phyloP scores from a whole-genome alignment of 2,113 vertebrate species.

The Aleadryas rufinucha region DNA sequence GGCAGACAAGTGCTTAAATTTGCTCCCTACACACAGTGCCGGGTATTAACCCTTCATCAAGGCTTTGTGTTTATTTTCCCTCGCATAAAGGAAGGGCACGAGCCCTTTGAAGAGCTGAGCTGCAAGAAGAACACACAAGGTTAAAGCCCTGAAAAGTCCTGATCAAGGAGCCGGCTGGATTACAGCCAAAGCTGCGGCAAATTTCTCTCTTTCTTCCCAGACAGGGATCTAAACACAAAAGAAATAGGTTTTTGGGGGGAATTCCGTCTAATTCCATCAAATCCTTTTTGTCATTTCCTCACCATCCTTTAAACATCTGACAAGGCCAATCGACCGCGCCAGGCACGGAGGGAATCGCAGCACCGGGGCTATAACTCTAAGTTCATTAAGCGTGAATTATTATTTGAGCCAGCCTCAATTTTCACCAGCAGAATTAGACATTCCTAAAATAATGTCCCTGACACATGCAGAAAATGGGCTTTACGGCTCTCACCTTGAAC shows the following conservation, averaged over 20 bases:
- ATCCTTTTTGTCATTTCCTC: constrained; percentile 61
- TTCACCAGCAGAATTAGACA: constrained; percentile 55
- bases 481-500: constrained; percentile 71
- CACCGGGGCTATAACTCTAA: constrained; percentile 57
- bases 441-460: constrained; percentile 70
- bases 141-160: constrained; percentile 45
- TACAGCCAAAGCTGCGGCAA: constrained; percentile 32
- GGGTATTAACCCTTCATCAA: constrained; percentile 2
- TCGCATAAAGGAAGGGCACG: neutral
- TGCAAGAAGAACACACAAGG: constrained; percentile 1
- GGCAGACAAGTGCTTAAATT: neutral
- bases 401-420: constrained; percentile 68
- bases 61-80: neutral
- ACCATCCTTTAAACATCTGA: constrained; percentile 60
- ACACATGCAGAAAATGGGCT: constrained; percentile 67
- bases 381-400: constrained; percentile 75
- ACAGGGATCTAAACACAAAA: constrained; percentile 46
- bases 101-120: constrained; percentile 32
- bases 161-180: constrained; percentile 24
- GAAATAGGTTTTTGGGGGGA: neutral
- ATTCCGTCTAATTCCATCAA: constrained; percentile 31
- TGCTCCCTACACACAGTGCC: accelerated
- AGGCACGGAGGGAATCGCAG: constrained; percentile 30
- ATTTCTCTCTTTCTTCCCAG: constrained; percentile 36
- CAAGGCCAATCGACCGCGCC: constrained; percentile 40